Percentiles rank a stretch among this genome's conserved stretches.
Conservation (phyloP, 2,888 invertebrate species). For the Temnothorax ravouxi region DNA sequence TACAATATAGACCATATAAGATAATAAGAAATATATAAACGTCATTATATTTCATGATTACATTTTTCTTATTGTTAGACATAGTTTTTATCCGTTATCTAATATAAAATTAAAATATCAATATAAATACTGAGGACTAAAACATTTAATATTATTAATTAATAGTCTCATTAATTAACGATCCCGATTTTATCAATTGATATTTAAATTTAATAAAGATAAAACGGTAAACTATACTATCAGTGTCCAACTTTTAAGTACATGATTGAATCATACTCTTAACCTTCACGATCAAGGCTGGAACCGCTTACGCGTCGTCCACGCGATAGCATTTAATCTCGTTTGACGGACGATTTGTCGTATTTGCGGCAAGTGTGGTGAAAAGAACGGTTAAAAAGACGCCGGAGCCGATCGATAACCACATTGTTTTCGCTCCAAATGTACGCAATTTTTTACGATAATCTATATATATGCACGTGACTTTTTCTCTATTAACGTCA, state of each 20-base stretch:
- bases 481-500: slow-evolving; percentile 7
- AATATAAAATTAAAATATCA: not conserved
- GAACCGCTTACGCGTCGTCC: slow-evolving; percentile 45
- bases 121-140: not conserved
- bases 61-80: not conserved
- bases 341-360: slow-evolving; percentile 64
- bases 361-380: slow-evolving; percentile 40
- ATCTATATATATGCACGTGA: not conserved
- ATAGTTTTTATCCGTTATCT: not conserved
- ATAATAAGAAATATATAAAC: not conserved
- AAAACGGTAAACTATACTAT: not conserved
- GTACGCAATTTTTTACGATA: slow-evolving; percentile 16
- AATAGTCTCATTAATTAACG: not conserved
- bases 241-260: not conserved
- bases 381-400: slow-evolving; percentile 50
- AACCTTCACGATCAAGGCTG: slow-evolving; percentile 27
- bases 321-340: slow-evolving; percentile 53
- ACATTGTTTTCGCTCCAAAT: slow-evolving; percentile 21
- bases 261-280: slow-evolving; percentile 32
- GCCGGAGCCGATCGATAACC: slow-evolving; percentile 32
- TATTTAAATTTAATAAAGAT: not conserved
- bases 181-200: not conserved
- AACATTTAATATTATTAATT: not conserved
- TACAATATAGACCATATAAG: not conserved
- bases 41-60: not conserved